A percentile compares a stretch with the other conserved stretches of the same genome.
Conservation (phyloP, 2,797 vertebrate species). For the Halcyon leucocephala region DNA sequence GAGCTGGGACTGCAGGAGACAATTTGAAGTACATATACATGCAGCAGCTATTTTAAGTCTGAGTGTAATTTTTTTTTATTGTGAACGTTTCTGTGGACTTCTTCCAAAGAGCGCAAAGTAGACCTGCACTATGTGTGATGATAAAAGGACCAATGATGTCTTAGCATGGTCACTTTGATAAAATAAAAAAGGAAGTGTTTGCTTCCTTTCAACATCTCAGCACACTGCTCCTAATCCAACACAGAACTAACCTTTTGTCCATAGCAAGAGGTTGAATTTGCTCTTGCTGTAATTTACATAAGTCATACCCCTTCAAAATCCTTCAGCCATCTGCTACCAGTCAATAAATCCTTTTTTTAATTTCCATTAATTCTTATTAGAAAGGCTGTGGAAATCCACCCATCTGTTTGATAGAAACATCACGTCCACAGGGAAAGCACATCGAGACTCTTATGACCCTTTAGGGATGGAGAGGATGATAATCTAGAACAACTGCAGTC, state of each 20-base stretch:
- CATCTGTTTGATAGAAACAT: conserved; percentile 49
- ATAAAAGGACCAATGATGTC: background rate
- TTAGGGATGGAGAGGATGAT: background rate
- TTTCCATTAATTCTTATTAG: conserved; percentile 69
- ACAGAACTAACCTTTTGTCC: conserved; percentile 47
- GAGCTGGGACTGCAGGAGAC: background rate
- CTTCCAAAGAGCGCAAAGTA: background rate
- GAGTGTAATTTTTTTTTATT: background rate
- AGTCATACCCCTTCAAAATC: conserved; percentile 54
- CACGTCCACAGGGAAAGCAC: background rate
- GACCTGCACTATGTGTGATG: background rate
- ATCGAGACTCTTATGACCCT: background rate
- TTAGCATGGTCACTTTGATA: background rate
- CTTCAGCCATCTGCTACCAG: conserved; percentile 54
- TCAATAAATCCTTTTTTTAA: conserved; percentile 69
- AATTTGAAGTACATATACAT: background rate
- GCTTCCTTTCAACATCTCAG: background rate
- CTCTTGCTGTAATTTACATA: conserved; percentile 46
- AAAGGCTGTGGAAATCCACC: conserved; percentile 54
- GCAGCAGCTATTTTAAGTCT: background rate
- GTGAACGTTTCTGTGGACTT: background rate
- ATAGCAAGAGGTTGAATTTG: conserved; percentile 37
- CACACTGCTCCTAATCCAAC: conserved; percentile 16
- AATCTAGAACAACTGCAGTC: background rate
- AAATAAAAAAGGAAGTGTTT: background rate